phyloP scores from a whole-genome alignment of 2,888 invertebrate species.

The Selenia dentaria region DNA sequence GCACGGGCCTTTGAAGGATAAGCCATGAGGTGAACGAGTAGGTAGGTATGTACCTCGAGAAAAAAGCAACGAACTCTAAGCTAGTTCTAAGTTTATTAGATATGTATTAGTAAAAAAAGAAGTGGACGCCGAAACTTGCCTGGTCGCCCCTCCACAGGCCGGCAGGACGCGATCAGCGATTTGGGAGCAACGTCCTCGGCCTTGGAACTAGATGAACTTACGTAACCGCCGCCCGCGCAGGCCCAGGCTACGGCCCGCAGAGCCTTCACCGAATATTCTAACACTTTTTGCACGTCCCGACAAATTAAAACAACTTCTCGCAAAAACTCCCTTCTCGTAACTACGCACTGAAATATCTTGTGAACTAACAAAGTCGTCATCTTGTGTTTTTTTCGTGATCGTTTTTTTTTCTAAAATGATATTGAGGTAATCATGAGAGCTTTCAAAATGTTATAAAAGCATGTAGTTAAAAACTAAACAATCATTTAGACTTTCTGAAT shows the following conservation, averaged over 20 bases:
- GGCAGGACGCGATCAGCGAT: slow-evolving; percentile 79
- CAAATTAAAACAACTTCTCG: slow-evolving; percentile 48
- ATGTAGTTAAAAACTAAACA: too few species aligned
- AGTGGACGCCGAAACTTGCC: slow-evolving; percentile 72
- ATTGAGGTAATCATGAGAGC: too few species aligned
- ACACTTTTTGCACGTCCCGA: slow-evolving; percentile 73
- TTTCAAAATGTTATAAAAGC: too few species aligned
- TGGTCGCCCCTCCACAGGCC: slow-evolving; percentile 58
- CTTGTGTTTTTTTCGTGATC: background rate
- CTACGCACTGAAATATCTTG: slow-evolving; percentile 19
- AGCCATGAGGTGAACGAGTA: slow-evolving; percentile 9
- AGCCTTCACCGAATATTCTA: slow-evolving; percentile 76
- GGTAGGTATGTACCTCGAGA: slow-evolving; percentile 23
- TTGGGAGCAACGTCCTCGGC: slow-evolving; percentile 83
- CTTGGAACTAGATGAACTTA: slow-evolving; percentile 84
- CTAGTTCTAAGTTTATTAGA: slow-evolving; percentile 44
- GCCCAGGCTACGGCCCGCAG: slow-evolving; percentile 53
- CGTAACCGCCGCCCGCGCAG: slow-evolving; percentile 66
- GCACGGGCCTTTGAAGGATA: slow-evolving; percentile 17
- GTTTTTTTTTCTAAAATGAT: too few species aligned
- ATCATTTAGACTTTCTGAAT: too few species aligned
- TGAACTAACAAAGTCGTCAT: slow-evolving; percentile 2
- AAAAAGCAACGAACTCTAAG: slow-evolving; percentile 35
- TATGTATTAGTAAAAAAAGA: slow-evolving; percentile 64
- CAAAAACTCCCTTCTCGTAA: slow-evolving; percentile 24